phyloP scores from a whole-genome alignment of 2,888 invertebrate species.

The Agriopis leucophaearia region DNA sequence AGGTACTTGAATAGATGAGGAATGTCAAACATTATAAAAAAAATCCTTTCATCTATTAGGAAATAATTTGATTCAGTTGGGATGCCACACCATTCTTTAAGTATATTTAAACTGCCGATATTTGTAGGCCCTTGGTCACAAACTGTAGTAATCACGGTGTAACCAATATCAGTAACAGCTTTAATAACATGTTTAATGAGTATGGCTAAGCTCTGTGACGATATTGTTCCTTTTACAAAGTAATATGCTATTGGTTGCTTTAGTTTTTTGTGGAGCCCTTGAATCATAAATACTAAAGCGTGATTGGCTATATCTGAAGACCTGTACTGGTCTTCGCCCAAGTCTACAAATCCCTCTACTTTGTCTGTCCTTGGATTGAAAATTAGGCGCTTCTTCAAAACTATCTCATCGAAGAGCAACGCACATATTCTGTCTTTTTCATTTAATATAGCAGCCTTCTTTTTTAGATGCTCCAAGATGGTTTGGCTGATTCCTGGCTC shows the following conservation, averaged over 20 bases:
- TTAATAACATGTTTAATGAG: constrained; percentile 32
- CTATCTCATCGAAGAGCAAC: constrained; percentile 11
- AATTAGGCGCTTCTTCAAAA: background rate
- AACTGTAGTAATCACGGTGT: constrained; percentile 32
- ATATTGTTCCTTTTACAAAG: constrained; percentile 35
- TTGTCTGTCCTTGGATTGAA: background rate
- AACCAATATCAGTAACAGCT: constrained; percentile 23
- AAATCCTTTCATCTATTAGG: background rate
- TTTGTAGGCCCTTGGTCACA: constrained; percentile 46
- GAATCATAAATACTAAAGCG: constrained; percentile 2
- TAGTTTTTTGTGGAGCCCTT: background rate
- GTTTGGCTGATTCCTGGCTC: background rate
- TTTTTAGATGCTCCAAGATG: background rate
- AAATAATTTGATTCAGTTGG: constrained; percentile 4
- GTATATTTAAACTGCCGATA: constrained; percentile 24
- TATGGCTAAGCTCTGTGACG: constrained; percentile 27
- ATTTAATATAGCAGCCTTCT: background rate
- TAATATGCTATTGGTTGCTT: constrained; percentile 4
- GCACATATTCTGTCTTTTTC: background rate
- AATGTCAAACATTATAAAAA: constrained; percentile 24
- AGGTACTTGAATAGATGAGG: constrained; percentile 38
- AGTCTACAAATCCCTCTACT: constrained; percentile 6
- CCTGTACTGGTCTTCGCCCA: background rate
- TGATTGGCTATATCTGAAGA: background rate
- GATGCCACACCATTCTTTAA: constrained; percentile 3